These are phyloP conservation scores for Drosophila sturtevanti DNA, from an alignment of 1,140 invertebrate species.

Conservation along the genomic window DNA sequence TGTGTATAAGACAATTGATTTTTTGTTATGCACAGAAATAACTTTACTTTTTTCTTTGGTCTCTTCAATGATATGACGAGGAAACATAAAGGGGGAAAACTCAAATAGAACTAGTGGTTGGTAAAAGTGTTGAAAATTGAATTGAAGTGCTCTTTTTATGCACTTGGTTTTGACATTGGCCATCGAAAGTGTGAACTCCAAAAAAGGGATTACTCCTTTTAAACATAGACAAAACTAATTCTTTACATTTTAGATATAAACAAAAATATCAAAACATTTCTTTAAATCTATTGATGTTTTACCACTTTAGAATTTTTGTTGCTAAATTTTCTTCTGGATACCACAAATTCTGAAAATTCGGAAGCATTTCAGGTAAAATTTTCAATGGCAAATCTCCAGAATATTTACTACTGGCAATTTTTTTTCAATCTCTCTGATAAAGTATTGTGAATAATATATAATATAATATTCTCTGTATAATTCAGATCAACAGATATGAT, in stretches of 20 bases:
- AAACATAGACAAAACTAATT: neutral
- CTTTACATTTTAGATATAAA: neutral
- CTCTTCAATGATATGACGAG: neutral
- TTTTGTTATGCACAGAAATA: conserved; percentile 65
- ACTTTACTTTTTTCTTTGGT: conserved; percentile 35
- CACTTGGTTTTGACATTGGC: conserved; percentile 56
- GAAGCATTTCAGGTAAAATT: no score
- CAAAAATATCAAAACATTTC: neutral
- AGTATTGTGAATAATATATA: no score
- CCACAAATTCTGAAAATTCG: no score
- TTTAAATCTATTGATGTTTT: neutral
- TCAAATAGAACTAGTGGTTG: conserved; percentile 35
- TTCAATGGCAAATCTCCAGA: no score
- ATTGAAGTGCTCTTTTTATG: conserved; percentile 42
- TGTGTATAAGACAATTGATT: conserved; percentile 70
- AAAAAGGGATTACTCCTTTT: neutral
- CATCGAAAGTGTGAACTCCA: conserved; percentile 36
- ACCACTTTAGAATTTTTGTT: no score
- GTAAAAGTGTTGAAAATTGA: conserved; percentile 59
- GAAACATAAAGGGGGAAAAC: conserved; percentile 5
- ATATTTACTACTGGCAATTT: no score
- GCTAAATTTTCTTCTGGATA: no score
- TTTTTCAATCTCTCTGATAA: no score
- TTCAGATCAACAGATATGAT: no score
- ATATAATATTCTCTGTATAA: no score